Conservation (phyloP, 2,797 vertebrate genomes). For the Danionella dracula region DNA sequence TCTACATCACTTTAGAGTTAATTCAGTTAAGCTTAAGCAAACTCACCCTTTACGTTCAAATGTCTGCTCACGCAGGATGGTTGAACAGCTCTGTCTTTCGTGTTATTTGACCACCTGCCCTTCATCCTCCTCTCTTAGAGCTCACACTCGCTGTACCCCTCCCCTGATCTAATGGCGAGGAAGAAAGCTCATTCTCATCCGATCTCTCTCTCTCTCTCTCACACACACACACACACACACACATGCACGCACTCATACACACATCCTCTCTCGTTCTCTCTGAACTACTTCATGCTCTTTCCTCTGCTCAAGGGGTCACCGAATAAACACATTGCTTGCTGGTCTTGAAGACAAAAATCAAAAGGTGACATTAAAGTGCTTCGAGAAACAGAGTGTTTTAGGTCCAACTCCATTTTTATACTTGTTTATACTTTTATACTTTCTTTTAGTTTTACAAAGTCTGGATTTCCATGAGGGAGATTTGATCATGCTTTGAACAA, state of each 20-base stretch:
- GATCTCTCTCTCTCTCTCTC: not conserved
- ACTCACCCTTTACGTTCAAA: conserved; percentile 15
- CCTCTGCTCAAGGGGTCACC: conserved; percentile 16
- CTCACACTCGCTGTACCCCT: not conserved
- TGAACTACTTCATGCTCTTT: too few relatives aligned
- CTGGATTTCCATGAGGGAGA: too few relatives aligned
- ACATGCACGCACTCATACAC: not conserved
- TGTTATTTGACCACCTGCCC: conserved; percentile 15
- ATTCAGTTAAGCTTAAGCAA: not conserved
- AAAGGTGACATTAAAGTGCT: not conserved
- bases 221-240: not conserved
- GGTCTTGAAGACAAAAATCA: not conserved
- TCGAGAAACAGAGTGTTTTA: not conserved
- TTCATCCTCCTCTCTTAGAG: not conserved
- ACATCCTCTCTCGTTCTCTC: not conserved
- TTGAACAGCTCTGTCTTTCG: conserved; percentile 4
- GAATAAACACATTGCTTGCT: not conserved
- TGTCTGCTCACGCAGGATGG: not conserved
- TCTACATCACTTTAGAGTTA: not conserved
- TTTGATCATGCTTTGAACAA: too few relatives aligned
- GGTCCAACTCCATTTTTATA: too few relatives aligned
- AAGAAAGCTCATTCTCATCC: not conserved
- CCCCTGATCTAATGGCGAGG: not conserved
- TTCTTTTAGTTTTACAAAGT: too few relatives aligned
- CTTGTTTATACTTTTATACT: too few relatives aligned